These are phyloP conservation scores for Pseudopodoces humilis DNA, from an alignment of 2,113 vertebrate species.

Conservation along the genomic window DNA sequence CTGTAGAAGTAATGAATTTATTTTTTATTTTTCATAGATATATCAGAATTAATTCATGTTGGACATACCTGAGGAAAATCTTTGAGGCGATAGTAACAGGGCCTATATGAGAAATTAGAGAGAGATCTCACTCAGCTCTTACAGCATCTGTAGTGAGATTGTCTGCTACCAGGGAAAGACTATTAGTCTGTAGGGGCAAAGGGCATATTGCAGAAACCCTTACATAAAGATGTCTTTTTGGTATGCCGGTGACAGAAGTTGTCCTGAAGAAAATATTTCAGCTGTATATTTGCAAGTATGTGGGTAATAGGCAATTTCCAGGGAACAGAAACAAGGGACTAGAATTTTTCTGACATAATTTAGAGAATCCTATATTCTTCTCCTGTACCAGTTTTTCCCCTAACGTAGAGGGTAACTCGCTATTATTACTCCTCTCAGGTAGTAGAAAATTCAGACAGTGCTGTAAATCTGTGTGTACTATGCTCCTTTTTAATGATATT, in stretches of 20 bases:
- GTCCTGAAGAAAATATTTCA: background rate
- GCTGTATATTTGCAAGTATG: background rate
- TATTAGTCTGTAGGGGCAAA: background rate
- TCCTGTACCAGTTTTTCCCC: background rate
- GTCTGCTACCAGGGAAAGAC: background rate
- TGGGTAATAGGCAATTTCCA: background rate
- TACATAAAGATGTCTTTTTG: background rate
- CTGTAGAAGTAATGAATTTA: background rate
- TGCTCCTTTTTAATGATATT: background rate
- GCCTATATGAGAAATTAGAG: background rate
- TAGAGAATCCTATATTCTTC: background rate
- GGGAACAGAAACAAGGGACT: background rate
- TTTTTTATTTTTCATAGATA: background rate
- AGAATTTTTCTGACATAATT: background rate
- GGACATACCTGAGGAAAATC: background rate
- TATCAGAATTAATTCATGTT: background rate
- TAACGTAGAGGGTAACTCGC: background rate
- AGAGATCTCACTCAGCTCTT: background rate
- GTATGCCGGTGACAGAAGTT: background rate
- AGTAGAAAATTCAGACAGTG: background rate
- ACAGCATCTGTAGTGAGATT: background rate
- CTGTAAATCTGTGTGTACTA: background rate
- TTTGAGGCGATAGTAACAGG: background rate
- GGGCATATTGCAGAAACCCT: background rate
- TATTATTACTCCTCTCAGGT: background rate